These are phyloP conservation scores for Aphis craccivora DNA, from an alignment of 1,140 invertebrate species.

Conservation along the genomic window DNA sequence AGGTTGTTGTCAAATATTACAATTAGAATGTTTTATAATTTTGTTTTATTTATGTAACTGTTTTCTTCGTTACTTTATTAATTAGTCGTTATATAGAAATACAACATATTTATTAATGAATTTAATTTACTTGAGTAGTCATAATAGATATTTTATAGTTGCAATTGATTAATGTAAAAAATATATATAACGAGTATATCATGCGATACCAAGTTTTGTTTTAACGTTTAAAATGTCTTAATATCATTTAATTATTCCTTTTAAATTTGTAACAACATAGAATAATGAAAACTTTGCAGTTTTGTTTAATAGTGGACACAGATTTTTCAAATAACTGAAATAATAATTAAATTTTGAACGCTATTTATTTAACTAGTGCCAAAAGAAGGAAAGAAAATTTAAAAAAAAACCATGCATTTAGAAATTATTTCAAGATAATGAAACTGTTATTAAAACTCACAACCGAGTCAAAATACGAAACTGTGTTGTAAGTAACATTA, in stretches of 20 bases:
- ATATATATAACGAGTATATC: neutral
- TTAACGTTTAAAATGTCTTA: neutral
- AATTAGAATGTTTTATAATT: neutral
- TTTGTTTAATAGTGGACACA: neutral
- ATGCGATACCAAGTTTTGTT: neutral
- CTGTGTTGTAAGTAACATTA: neutral
- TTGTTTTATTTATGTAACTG: neutral
- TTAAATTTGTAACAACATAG: neutral
- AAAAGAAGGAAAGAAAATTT: neutral
- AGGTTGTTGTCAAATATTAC: neutral
- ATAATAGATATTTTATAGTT: neutral
- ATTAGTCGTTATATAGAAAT: neutral
- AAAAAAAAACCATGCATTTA: neutral
- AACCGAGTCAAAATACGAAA: neutral
- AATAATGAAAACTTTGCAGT: neutral
- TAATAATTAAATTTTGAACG: conserved; percentile 4
- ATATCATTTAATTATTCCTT: neutral
- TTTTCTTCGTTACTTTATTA: neutral
- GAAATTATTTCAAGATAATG: conserved; percentile 22
- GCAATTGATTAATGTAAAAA: neutral
- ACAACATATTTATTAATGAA: neutral
- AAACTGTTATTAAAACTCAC: neutral
- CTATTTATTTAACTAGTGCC: neutral
- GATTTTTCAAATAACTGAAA: conserved; percentile 14
- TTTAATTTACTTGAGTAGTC: neutral